Conservation (phyloP, 2,113 vertebrate species). For the Gymnorhina tibicen region DNA sequence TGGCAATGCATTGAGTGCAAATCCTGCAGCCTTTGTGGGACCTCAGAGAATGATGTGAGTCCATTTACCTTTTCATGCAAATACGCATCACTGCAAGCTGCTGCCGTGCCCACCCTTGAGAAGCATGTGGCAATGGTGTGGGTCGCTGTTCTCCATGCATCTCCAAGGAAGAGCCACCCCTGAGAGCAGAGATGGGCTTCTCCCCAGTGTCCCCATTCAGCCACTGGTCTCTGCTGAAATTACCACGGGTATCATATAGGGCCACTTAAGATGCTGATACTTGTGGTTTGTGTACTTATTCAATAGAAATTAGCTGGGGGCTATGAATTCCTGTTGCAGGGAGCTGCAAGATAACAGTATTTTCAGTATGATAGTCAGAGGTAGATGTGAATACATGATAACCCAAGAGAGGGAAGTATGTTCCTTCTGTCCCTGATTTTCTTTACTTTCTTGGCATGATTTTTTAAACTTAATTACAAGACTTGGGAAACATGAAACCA, state of each 20-base stretch:
- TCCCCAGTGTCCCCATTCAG: neutral
- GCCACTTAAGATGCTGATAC: neutral
- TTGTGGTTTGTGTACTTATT: neutral
- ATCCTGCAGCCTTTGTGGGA: conserved; percentile 96
- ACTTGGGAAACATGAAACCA: neutral
- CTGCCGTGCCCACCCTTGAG: neutral
- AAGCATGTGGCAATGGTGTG: neutral
- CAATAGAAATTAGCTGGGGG: neutral
- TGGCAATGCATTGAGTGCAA: conserved; percentile 99
- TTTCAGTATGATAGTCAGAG: neutral
- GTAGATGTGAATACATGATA: neutral
- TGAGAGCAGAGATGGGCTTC: neutral
- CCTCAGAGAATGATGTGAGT: conserved; percentile 96
- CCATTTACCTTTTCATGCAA: conserved; percentile 10
- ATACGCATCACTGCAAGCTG: neutral
- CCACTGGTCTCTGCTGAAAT: neutral
- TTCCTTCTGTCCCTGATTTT: neutral
- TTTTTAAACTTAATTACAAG: neutral
- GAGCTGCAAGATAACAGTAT: neutral
- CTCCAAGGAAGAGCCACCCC: neutral
- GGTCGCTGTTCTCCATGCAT: neutral
- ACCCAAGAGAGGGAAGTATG: neutral
- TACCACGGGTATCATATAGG: neutral
- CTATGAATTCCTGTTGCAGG: neutral
- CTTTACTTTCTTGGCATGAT: neutral